Evolutionary conservation across 1,140 invertebrate genomes (phyloP).

Genomic region (Drosophila sechellia): DNA sequence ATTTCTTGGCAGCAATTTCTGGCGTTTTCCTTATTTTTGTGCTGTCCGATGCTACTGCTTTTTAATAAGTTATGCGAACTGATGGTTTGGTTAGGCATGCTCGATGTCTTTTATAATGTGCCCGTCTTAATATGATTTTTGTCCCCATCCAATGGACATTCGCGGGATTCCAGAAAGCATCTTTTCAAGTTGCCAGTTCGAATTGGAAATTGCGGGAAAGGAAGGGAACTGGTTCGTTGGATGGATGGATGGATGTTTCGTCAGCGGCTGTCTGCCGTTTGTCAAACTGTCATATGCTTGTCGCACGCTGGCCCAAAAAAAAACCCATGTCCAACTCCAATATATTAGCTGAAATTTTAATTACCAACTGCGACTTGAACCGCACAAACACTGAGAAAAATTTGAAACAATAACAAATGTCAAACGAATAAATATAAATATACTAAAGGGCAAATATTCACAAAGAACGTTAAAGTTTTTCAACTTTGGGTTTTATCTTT

Average conservation of each 20-base stretch:
- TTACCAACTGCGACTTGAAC: slow-evolving; percentile 43
- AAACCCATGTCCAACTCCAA: slow-evolving; percentile 10
- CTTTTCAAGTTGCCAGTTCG: slow-evolving; percentile 41
- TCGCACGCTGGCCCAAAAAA: slow-evolving; percentile 58
- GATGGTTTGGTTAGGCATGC: slow-evolving; percentile 29
- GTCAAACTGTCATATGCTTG: slow-evolving; percentile 83
- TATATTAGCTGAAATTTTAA: slow-evolving; percentile 84
- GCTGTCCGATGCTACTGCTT: slow-evolving; percentile 33
- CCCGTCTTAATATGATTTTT: slow-evolving; percentile 80
- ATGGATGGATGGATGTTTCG: slow-evolving; percentile 23
- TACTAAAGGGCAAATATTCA: too few relatives aligned
- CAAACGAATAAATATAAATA: neutral
- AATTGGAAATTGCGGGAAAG: neutral
- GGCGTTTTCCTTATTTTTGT: slow-evolving; percentile 28
- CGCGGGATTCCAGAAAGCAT: slow-evolving; percentile 71
- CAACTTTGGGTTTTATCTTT: too few relatives aligned
- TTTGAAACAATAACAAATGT: neutral
- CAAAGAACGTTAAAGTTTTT: too few relatives aligned
- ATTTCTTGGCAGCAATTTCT: slow-evolving; percentile 68
- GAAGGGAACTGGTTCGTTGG: neutral
- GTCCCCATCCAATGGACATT: slow-evolving; percentile 70
- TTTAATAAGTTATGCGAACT: slow-evolving; percentile 68
- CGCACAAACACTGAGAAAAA: neutral
- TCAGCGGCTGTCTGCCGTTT: slow-evolving; percentile 67
- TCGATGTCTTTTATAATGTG: slow-evolving; percentile 77